Conservation (phyloP, 30 jellyfish, hydroid and myxozoan species). For the Catostylus mosaicus region DNA sequence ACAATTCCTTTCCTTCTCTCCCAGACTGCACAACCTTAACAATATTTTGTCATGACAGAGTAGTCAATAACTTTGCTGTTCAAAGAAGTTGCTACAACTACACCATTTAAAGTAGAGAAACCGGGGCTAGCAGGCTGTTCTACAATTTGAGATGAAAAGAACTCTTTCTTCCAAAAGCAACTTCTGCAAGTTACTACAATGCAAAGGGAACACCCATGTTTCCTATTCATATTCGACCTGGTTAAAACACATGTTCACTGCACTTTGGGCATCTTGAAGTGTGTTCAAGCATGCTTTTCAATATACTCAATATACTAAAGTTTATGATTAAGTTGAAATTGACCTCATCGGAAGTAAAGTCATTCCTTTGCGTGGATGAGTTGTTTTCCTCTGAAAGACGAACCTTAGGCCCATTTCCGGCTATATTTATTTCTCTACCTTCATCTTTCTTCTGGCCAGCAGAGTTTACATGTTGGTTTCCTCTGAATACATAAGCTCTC, state of each 20-base stretch:
- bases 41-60: slow-evolving; percentile 46
- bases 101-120: slow-evolving; percentile 25
- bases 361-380: background rate
- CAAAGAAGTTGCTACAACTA: slow-evolving; percentile 33
- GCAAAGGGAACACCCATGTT: background rate
- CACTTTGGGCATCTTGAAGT: background rate
- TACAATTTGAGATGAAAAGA: slow-evolving; percentile 2
- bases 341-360: background rate
- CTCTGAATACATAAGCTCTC: slow-evolving; percentile 9
- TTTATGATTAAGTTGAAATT: slow-evolving; percentile 1
- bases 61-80: slow-evolving; percentile 50
- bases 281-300: background rate
- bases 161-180: slow-evolving; percentile 10
- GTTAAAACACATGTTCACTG: background rate
- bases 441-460: slow-evolving; percentile 8
- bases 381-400: background rate
- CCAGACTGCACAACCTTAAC: slow-evolving; percentile 65
- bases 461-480: slow-evolving; percentile 9
- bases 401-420: background rate
- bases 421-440: background rate
- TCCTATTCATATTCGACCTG: background rate
- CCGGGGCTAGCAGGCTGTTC: slow-evolving; percentile 32
- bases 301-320: background rate
- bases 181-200: background rate
- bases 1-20: slow-evolving; percentile 37